Percentiles rank a stretch among this genome's conserved stretches.
phyloP scores from a whole-genome alignment of 1,140 invertebrate species.

The Heliothis subflexa region DNA sequence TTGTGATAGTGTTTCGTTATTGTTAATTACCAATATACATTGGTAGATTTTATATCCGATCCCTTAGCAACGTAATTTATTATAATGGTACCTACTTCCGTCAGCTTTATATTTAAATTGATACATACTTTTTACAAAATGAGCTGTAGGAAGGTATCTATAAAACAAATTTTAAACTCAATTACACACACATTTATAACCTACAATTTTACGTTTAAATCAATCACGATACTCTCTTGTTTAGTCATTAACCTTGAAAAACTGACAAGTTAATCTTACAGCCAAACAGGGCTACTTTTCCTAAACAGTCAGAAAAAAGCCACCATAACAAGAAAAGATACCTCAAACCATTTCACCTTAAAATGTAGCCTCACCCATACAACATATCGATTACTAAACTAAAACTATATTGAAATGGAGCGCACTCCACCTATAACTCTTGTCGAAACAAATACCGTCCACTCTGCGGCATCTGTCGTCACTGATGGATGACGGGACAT shows the following conservation, averaged over 20 bases:
- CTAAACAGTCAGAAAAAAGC: neutral
- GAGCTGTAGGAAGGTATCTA: neutral
- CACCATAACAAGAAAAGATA: neutral
- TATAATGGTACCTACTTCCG: too few relatives aligned
- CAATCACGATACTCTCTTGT: too few relatives aligned
- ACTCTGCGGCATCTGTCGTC: conserved; percentile 72
- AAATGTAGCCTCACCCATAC: neutral
- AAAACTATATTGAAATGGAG: conserved; percentile 50
- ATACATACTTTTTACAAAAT: neutral
- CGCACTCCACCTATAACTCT: conserved; percentile 55
- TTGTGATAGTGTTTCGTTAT: neutral
- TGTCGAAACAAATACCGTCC: conserved; percentile 62
- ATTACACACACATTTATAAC: too few relatives aligned
- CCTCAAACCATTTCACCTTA: neutral
- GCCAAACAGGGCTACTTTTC: too few relatives aligned
- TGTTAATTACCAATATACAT: neutral
- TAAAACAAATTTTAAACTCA: too few relatives aligned
- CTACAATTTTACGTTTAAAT: too few relatives aligned
- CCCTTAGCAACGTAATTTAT: too few relatives aligned
- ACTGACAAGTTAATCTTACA: too few relatives aligned
- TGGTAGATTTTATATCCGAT: neutral
- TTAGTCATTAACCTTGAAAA: too few relatives aligned
- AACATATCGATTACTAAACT: conserved; percentile 42
- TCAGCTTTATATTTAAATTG: too few relatives aligned
- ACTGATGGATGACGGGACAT: conserved; percentile 77